These are phyloP conservation scores for Ceratosolen fusciceps DNA, from an alignment of 1,140 invertebrate genomes.

Conservation along the genomic window DNA sequence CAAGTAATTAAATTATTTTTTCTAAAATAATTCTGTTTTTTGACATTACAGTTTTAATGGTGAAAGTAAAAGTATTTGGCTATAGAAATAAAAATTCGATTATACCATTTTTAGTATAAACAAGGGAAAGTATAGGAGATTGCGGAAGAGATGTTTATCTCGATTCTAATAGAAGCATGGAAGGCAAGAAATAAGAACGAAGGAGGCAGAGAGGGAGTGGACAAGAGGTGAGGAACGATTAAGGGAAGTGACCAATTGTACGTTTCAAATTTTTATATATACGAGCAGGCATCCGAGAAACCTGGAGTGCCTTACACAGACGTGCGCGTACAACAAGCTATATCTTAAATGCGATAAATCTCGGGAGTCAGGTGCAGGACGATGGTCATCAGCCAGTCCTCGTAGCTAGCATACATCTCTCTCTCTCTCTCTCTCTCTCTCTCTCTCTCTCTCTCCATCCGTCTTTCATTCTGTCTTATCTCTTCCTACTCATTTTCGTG, in stretches of 20 bases:
- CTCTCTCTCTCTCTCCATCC: too few relatives aligned
- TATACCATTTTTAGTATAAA: neutral
- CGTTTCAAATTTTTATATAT: neutral
- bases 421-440: too few relatives aligned
- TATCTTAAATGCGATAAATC: slow-evolving; percentile 68
- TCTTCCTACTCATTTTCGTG: slow-evolving; percentile 22
- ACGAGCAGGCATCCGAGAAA: neutral
- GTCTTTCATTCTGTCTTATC: slow-evolving; percentile 32
- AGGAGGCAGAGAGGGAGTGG: neutral
- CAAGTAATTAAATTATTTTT: neutral
- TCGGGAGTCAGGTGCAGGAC: slow-evolving; percentile 69
- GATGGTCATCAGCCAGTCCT: slow-evolving; percentile 63
- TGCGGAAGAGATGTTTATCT: neutral
- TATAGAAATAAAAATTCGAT: neutral
- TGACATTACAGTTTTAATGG: neutral
- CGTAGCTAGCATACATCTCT: too few relatives aligned
- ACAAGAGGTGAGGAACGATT: slow-evolving; percentile 18
- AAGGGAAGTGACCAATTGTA: neutral
- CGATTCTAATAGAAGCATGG: neutral
- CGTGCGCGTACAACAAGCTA: slow-evolving; percentile 46
- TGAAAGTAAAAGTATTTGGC: too few relatives aligned
- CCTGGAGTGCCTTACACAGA: neutral
- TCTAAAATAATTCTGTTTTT: too few relatives aligned
- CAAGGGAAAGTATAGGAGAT: too few relatives aligned
- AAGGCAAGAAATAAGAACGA: neutral